A percentile compares a stretch with the other conserved stretches of the same genome.
These are phyloP conservation scores for Penaeus monodon DNA, from an alignment of 2,888 invertebrate species.

Conservation along the genomic window DNA sequence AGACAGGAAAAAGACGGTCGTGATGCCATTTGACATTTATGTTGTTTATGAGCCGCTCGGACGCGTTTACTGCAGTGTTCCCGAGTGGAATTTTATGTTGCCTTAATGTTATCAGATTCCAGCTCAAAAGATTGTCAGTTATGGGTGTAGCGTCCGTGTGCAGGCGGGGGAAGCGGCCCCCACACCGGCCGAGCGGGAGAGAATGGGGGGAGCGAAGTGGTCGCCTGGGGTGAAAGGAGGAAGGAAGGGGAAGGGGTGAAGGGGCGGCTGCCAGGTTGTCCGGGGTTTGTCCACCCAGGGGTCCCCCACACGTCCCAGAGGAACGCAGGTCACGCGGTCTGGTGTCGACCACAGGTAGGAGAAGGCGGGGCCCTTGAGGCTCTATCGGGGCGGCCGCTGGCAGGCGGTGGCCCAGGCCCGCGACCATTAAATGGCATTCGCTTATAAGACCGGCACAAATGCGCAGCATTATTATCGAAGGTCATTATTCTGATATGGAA, in stretches of 20 bases:
- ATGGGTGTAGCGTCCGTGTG: slow-evolving; percentile 37
- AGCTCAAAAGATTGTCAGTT: slow-evolving; percentile 61
- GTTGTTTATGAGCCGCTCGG: slow-evolving; percentile 61
- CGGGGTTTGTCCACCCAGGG: slow-evolving; percentile 44
- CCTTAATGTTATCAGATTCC: slow-evolving; percentile 63
- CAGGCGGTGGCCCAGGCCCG: background rate
- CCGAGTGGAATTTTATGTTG: slow-evolving; percentile 62
- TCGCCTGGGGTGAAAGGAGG: slow-evolving; percentile 9
- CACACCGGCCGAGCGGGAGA: background rate
- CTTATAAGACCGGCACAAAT: too few species aligned
- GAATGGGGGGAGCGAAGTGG: slow-evolving; percentile 4
- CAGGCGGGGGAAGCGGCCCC: slow-evolving; percentile 17
- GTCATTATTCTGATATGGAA: too few species aligned
- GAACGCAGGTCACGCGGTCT: slow-evolving; percentile 41
- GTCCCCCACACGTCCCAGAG: slow-evolving; percentile 44
- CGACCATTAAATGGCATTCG: too few species aligned
- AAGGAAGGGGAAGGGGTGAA: slow-evolving; percentile 2
- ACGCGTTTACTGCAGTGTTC: slow-evolving; percentile 63
- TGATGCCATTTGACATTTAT: slow-evolving; percentile 61
- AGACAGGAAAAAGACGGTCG: slow-evolving; percentile 61
- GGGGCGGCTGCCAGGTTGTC: slow-evolving; percentile 14
- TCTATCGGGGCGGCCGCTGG: slow-evolving; percentile 22
- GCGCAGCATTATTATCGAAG: too few species aligned
- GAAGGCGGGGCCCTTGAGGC: slow-evolving; percentile 42
- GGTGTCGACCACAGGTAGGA: slow-evolving; percentile 37